Evolutionary conservation across 2,797 vertebrate genomes (phyloP).

Genomic region (Ibycter americanus): DNA sequence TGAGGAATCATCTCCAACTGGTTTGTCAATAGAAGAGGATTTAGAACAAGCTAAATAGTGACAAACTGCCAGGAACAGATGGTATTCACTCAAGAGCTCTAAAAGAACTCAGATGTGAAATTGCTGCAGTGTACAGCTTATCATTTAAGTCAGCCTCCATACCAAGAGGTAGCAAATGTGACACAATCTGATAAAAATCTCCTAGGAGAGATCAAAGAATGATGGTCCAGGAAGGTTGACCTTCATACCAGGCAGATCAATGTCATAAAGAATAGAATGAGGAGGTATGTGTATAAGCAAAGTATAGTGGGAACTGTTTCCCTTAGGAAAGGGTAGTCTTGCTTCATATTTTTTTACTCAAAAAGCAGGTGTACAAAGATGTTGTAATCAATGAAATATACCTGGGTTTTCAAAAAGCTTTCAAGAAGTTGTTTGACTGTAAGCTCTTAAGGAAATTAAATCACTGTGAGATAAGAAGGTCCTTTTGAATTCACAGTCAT

Average conservation of each 20-base stretch:
- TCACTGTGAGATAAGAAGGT: neutral
- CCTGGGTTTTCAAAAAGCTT: neutral
- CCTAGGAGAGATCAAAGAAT: neutral
- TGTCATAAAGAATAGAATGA: neutral
- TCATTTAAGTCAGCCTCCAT: neutral
- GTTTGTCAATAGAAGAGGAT: neutral
- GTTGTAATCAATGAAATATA: neutral
- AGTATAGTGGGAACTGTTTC: neutral
- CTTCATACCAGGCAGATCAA: neutral
- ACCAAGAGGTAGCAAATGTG: neutral
- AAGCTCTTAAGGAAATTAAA: neutral
- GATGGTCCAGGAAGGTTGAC: neutral
- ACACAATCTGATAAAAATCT: neutral
- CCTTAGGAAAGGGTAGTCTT: neutral
- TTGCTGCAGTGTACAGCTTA: neutral
- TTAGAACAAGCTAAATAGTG: neutral
- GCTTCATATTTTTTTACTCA: neutral
- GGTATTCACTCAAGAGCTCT: constrained; percentile 18
- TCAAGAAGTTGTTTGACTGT: neutral
- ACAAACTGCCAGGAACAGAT: constrained; percentile 24
- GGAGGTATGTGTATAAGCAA: neutral
- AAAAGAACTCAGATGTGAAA: constrained; percentile 52
- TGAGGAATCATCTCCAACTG: neutral
- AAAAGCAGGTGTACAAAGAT: neutral
- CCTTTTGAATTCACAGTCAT: neutral